Conservation (phyloP, 2,113 vertebrate genomes). For the Nothobranchius kuhntae region DNA sequence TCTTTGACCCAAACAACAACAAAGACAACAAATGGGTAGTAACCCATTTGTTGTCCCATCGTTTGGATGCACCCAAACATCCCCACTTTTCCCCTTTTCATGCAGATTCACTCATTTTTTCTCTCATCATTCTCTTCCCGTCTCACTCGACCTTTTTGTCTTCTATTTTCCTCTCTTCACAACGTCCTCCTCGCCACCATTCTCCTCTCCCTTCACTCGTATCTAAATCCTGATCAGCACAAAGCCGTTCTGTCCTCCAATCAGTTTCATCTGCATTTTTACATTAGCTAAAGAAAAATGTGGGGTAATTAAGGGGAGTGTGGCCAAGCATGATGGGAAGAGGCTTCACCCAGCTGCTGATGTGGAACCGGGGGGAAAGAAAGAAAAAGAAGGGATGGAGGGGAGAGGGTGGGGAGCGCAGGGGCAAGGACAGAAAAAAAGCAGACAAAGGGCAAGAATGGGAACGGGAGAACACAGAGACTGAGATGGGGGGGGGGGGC, state of each 20-base stretch:
- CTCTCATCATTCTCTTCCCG: conserved; percentile 27
- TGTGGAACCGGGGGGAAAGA: conserved; percentile 70
- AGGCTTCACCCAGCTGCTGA: conserved; percentile 68
- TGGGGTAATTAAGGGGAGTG: conserved; percentile 76
- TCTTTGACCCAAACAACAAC: conserved; percentile 77
- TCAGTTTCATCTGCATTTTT: conserved; percentile 79
- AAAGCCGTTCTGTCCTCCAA: conserved; percentile 71
- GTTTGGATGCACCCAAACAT: conserved; percentile 49
- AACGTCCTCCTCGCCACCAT: conserved; percentile 34
- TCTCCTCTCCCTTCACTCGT: conserved; percentile 45
- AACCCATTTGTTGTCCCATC: no score
- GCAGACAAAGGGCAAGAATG: conserved; percentile 55
- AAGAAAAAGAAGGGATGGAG: conserved; percentile 42
- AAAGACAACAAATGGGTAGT: conserved; percentile 72
- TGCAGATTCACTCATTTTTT: conserved; percentile 29
- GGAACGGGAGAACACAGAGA: conserved; percentile 46
- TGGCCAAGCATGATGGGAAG: conserved; percentile 68
- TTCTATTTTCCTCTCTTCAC: conserved; percentile 32
- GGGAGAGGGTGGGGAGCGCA: conserved; percentile 41
- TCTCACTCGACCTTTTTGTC: conserved; percentile 36
- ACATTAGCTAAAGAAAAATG: conserved; percentile 80
- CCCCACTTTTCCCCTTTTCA: conserved; percentile 23
- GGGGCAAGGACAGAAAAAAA: conserved; percentile 50
- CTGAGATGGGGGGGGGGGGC: conserved; percentile 58
- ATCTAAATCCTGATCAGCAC: conserved; percentile 58